Base-by-base conservation (phyloP, 1,140 invertebrate genomes). In the Spodoptera litura region DNA sequence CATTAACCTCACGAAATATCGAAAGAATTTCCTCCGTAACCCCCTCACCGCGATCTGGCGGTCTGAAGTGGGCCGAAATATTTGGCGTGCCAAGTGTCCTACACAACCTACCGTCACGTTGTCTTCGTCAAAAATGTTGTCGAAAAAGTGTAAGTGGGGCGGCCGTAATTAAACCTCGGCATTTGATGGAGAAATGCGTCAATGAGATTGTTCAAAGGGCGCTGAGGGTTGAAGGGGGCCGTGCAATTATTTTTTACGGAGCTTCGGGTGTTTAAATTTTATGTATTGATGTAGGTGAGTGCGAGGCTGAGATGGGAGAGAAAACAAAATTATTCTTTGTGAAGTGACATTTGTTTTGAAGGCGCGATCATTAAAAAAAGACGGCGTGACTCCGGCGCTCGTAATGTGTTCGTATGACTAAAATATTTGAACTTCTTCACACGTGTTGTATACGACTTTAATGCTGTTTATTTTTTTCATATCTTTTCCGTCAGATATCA, bases 91-190 rank as follows among this genome's bases (percentile, higher is more conserved):
- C 61, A 68, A 77, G 74, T 55, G 61, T 62, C 52, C 74, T 77
- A 53, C 56, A 79, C 56, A 5, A 12, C 12, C 66, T 70, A 49
- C 55, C 71, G 78, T 79, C 78, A 78, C 70, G 61, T 72, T 80
- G 58, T 71, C 76, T 77, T 70, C 59, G 78, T 81, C 71, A 79
- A 79, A 79, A 81, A 77, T 77, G 58, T 68, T 61, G 62, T 77
- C 59, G 74, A 64, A 66, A 76, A 58, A 66, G 51, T 38, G 74
- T 66, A 74, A 74, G 66, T 70, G 66, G 59, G 35, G 25, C 62
- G 13, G 73, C 13, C 15, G 74, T 77, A 77, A 77, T 77, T 77
- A 77, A 77, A 66, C 74, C 62, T 68, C 51, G 52, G 74, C 61
- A 49, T 77, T 77, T 77, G 35, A 20, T 27, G 13, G 51, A 68